phyloP scores from a whole-genome alignment of 1,140 invertebrate species.

The Alviniconcha marisindica region DNA sequence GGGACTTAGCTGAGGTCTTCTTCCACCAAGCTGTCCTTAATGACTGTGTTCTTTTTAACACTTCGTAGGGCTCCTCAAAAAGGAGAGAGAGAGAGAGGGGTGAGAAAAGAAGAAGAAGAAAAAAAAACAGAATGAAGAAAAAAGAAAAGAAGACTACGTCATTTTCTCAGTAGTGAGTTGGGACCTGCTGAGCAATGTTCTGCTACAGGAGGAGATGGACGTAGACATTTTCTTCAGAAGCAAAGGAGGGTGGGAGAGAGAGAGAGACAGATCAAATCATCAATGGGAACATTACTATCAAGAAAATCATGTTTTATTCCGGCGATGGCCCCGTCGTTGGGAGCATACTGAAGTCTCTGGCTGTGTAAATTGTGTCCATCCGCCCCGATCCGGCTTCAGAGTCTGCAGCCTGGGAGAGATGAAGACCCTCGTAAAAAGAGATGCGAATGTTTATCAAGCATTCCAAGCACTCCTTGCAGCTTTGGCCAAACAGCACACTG shows the following conservation, averaged over 20 bases:
- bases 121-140: no score
- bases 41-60: no score
- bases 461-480: background rate
- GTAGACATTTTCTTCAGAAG: background rate
- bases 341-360: background rate
- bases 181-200: no score
- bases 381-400: background rate
- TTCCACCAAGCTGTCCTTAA: no score
- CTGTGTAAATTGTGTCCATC: background rate
- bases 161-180: no score
- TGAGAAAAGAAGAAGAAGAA: no score
- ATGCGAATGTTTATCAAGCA: constrained; percentile 19
- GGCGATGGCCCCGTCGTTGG: background rate
- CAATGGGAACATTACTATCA: background rate
- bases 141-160: no score
- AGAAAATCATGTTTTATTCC: constrained; percentile 7
- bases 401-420: background rate
- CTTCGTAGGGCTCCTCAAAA: no score
- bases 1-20: no score
- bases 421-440: constrained; percentile 8
- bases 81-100: no score
- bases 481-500: background rate
- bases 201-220: background rate
- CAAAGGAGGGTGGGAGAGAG: background rate
- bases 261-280: background rate